phyloP scores from a whole-genome alignment of 2,888 invertebrate genomes.

The Drosophila aldrichi region DNA sequence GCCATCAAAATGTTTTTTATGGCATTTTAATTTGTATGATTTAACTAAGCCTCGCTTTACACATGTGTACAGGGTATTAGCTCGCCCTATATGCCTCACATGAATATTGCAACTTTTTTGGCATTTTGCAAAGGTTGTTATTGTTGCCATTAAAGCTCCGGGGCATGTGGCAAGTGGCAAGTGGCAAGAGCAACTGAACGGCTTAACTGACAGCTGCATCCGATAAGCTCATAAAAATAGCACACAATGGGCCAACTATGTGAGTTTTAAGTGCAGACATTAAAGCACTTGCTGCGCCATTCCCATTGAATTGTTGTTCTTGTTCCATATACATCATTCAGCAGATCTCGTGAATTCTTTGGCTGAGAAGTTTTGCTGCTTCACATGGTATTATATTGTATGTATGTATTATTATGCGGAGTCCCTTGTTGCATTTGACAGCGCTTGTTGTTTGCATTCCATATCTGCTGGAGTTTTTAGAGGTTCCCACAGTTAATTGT shows the following conservation, averaged over 20 bases:
- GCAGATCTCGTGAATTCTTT: constrained; percentile 11
- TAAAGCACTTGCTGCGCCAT: constrained; percentile 9
- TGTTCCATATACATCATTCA: constrained; percentile 46
- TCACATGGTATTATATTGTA: constrained; percentile 12
- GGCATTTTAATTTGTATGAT: not conserved
- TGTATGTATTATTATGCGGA: not conserved
- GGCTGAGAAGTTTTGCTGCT: constrained; percentile 18
- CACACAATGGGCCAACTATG: constrained; percentile 35
- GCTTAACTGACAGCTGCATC: constrained; percentile 39
- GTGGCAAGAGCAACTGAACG: constrained; percentile 45
- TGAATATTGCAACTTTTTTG: constrained; percentile 1
- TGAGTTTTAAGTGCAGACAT: constrained; percentile 26
- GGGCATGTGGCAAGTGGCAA: constrained; percentile 20
- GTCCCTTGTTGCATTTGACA: constrained; percentile 3
- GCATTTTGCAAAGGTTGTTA: constrained; percentile 10
- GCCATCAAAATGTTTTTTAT: not conserved
- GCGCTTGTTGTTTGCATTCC: constrained; percentile 17
- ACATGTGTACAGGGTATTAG: not conserved
- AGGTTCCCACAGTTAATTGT: constrained; percentile 64
- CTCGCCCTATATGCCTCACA: not conserved
- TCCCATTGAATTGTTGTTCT: constrained; percentile 4
- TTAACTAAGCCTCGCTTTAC: not conserved
- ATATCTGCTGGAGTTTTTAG: constrained; percentile 38
- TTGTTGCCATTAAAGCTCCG: constrained; percentile 17
- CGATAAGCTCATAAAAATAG: constrained; percentile 46